Percentiles rank a stretch among this genome's conserved stretches.
These are phyloP conservation scores for Hypsibius dujardini DNA, from an alignment of 1,140 invertebrate species.

Conservation along the genomic window DNA sequence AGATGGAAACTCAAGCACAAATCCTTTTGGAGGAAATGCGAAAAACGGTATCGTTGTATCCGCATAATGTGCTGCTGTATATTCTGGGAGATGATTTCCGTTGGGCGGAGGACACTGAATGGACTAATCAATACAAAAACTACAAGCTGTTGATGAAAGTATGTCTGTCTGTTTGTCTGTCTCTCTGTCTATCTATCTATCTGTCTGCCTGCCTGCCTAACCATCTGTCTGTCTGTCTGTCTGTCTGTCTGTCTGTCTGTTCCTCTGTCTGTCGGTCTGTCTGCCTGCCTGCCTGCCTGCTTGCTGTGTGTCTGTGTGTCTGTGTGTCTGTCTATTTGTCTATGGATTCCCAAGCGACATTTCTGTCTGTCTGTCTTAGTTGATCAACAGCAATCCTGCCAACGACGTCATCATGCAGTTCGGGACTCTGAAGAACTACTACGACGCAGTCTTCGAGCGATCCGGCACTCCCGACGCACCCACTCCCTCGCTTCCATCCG, in stretches of 20 bases:
- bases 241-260: too few relatives aligned
- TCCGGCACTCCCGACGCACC: constrained; percentile 21
- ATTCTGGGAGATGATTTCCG: constrained; percentile 80
- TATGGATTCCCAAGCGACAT: too few relatives aligned
- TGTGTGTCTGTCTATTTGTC: too few relatives aligned
- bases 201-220: too few relatives aligned
- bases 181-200: too few relatives aligned
- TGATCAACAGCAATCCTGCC: constrained; percentile 33
- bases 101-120: constrained; percentile 64
- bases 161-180: too few relatives aligned
- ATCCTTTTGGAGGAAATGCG: constrained; percentile 67
- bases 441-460: constrained; percentile 44
- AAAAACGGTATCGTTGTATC: constrained; percentile 63
- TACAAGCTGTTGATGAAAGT: constrained; percentile 43
- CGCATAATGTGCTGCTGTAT: constrained; percentile 71
- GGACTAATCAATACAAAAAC: constrained; percentile 77
- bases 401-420: constrained; percentile 58
- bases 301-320: too few relatives aligned
- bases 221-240: too few relatives aligned
- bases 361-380: constrained; percentile 46
- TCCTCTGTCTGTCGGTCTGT: too few relatives aligned
- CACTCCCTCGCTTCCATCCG: constrained; percentile 43
- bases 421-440: constrained; percentile 75
- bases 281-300: too few relatives aligned
- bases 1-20: constrained; percentile 64